Evolutionary conservation across 1,140 invertebrate genomes (phyloP).

Genomic region (Anoplolepis gracilipes): DNA sequence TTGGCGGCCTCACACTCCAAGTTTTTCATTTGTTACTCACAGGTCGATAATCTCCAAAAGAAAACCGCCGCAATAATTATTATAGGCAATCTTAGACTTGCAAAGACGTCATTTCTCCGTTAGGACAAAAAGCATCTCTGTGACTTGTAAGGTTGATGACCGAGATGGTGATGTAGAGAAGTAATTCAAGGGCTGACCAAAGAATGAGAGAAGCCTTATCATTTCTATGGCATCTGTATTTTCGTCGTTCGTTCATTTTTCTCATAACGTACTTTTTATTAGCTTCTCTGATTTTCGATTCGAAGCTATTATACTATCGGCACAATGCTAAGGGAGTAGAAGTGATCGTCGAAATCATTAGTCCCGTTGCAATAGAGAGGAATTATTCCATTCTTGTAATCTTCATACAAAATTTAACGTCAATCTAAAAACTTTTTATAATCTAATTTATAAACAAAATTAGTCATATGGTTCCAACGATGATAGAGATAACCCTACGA

Average conservation of each 20-base stretch:
- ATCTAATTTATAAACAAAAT: background rate
- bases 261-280: slow-evolving; percentile 28
- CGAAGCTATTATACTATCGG: background rate
- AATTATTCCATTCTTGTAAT: background rate
- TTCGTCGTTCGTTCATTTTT: slow-evolving; percentile 28
- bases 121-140: background rate
- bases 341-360: background rate
- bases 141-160: background rate
- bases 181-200: slow-evolving; percentile 7
- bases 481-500: background rate
- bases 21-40: slow-evolving; percentile 57
- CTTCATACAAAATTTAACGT: background rate
- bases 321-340: background rate
- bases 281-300: slow-evolving; percentile 18
- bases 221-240: slow-evolving; percentile 26
- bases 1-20: background rate
- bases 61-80: slow-evolving; percentile 41
- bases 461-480: background rate
- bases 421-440: background rate
- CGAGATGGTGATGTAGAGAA: background rate
- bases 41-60: slow-evolving; percentile 36
- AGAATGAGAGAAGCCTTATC: slow-evolving; percentile 22
- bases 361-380: background rate
- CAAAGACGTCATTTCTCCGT: slow-evolving; percentile 1
- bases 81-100: slow-evolving; percentile 18